A percentile compares a stretch with the other conserved stretches of the same genome.
These are phyloP conservation scores for Operophtera brumata DNA, from an alignment of 2,888 invertebrate species.

Conservation along the genomic window DNA sequence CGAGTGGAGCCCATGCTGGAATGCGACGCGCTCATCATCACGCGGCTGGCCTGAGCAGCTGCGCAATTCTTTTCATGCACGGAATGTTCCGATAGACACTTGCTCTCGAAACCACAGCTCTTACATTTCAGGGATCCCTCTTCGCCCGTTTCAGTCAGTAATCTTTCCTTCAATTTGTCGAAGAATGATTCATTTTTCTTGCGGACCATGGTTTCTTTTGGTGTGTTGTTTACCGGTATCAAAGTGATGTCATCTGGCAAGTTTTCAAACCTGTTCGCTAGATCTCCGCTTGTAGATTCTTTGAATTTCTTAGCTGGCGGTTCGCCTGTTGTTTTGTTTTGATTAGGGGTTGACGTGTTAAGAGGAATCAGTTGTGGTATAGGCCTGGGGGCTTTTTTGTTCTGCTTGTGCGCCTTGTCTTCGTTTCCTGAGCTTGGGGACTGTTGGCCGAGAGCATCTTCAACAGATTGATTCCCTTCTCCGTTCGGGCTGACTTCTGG, in stretches of 20 bases:
- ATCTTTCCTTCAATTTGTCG: conserved; percentile 88
- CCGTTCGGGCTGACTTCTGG: conserved; percentile 48
- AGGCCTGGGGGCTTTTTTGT: conserved; percentile 78
- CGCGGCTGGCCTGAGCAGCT: conserved; percentile 66
- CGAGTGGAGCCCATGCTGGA: conserved; percentile 85
- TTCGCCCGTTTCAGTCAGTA: conserved; percentile 83
- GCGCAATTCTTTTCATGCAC: conserved; percentile 87
- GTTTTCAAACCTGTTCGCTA: conserved; percentile 45
- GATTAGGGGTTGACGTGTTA: conserved; percentile 70
- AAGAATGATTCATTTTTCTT: conserved; percentile 90
- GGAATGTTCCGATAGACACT: conserved; percentile 89
- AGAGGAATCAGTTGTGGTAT: conserved; percentile 89
- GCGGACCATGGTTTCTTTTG: conserved; percentile 57
- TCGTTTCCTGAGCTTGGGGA: conserved; percentile 50
- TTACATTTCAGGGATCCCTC: conserved; percentile 85
- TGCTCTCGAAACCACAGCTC: conserved; percentile 87
- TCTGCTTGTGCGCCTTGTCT: conserved; percentile 59
- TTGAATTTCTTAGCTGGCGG: conserved; percentile 71
- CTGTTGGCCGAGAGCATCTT: conserved; percentile 45
- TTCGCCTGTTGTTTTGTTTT: conserved; percentile 61
- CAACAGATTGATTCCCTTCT: conserved; percentile 40
- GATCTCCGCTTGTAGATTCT: conserved; percentile 44
- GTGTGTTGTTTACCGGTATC: conserved; percentile 48
- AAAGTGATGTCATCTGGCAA: conserved; percentile 56
- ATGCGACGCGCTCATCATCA: conserved; percentile 60